Base-by-base conservation (phyloP, 2,797 vertebrate species). In the Hydrocynus forskahlii region DNA sequence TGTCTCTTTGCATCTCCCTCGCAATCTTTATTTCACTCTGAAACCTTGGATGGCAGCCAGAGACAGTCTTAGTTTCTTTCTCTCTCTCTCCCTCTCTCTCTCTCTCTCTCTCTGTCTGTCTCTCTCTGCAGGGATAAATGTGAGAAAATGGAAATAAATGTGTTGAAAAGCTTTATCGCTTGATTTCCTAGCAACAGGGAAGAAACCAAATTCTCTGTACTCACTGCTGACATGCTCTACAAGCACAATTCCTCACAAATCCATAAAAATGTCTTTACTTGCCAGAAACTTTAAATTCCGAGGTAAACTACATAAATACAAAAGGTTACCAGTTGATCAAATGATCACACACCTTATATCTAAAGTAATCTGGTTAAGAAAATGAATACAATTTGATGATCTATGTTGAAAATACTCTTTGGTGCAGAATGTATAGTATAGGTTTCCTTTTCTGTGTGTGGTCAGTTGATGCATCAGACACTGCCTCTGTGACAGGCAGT, bases 131-230 rank as follows among this genome's bases (percentile, higher is more conserved):
- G 43, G 38, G 40, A 7, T 43, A 43, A 54, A 57, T 0, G 50
- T 72, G 48, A 72, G 70, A 66, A 66, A 76, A 43, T 71, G 17
- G 13, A 52, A 81, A 69, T 17, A 68, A 81, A 81, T 75, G 64
- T 75, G 72, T 14, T 45, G 23, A 74, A 75, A 74, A 59, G 19
- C 23, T 29, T 62, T 75, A 60, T 55, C 19, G 3, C 23, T 75
- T 50, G 50, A 75, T 69, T 52, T 76, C 66, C 43, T 52, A 81
- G 74, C 80, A 81, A 81, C 74, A 63, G 80, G 40, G 72, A 16
- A 64, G 29, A 35, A 70, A 74, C 1, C 17, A 35, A 35, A 54
- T 40, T 70, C 64, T 25, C 19, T 48, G 48, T 21, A 35, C 64
- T 64, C 60, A 55, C 1, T 19, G 17, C 54, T 40, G n/a, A 54